phyloP scores from a whole-genome alignment of 2,797 vertebrate genomes.

The Sebastes itinus region DNA sequence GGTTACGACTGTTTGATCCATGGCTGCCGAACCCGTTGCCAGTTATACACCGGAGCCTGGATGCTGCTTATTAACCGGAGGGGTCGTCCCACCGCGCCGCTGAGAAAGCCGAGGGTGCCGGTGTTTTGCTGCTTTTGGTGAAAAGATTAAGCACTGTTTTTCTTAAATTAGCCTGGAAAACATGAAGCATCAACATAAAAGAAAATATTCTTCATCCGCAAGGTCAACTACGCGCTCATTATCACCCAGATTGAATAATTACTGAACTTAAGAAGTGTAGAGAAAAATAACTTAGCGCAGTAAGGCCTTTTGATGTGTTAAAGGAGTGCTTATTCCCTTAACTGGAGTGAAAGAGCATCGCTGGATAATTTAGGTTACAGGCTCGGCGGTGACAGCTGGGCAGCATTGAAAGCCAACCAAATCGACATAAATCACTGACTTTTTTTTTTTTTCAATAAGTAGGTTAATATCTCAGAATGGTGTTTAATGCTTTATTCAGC shows the following conservation, averaged over 20 bases:
- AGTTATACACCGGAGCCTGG: constrained; percentile 70
- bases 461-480: constrained; percentile 86
- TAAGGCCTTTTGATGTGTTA: constrained; percentile 80
- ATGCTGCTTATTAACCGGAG: constrained; percentile 70
- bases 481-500: constrained; percentile 85
- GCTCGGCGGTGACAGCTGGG: constrained; percentile 82
- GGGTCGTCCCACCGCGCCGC: constrained; percentile 58
- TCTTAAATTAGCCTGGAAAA: constrained; percentile 79
- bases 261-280: constrained; percentile 65
- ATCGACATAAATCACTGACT: constrained; percentile 80
- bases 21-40: constrained; percentile 70
- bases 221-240: constrained; percentile 77
- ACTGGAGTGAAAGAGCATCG: constrained; percentile 76
- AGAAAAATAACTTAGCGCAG: constrained; percentile 61
- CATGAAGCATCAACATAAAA: constrained; percentile 74
- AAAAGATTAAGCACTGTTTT: constrained; percentile 80
- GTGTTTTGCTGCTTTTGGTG: constrained; percentile 76
- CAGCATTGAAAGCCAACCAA: constrained; percentile 80
- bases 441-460: constrained; percentile 78
- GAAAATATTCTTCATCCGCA: constrained; percentile 69
- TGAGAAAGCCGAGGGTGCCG: constrained; percentile 37
- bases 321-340: constrained; percentile 79
- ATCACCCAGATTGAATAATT: constrained; percentile 78
- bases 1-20: constrained; percentile 83
- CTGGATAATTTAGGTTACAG: constrained; percentile 85